These are phyloP conservation scores for Hedychridium roseum DNA, from an alignment of 2,888 invertebrate species.

Conservation along the genomic window DNA sequence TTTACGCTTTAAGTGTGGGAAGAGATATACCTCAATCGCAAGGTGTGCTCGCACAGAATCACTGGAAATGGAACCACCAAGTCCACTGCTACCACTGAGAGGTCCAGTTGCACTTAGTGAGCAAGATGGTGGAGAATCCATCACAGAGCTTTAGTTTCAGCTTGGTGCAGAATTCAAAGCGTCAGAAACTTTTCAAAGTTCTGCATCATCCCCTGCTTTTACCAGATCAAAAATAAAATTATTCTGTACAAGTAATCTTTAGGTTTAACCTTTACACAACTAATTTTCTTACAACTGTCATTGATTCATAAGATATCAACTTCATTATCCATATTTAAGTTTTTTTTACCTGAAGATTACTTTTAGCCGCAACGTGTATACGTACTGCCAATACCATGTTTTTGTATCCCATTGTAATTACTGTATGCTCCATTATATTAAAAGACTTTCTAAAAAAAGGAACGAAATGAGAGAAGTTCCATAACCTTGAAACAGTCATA, in stretches of 20 bases:
- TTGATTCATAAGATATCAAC: too few relatives aligned
- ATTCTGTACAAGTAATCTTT: too few relatives aligned
- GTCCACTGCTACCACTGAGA: conserved; percentile 77
- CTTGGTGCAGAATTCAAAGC: conserved; percentile 34
- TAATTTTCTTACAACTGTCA: not conserved
- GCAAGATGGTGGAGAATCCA: conserved; percentile 82
- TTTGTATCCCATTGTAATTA: conserved; percentile 37
- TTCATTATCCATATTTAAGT: too few relatives aligned
- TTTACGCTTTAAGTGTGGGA: too few relatives aligned
- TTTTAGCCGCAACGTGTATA: conserved; percentile 37
- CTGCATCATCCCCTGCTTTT: conserved; percentile 48
- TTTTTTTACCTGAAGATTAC: conserved; percentile 46
- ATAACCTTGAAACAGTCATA: too few relatives aligned
- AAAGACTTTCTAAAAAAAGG: too few relatives aligned
- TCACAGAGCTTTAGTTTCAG: conserved; percentile 50
- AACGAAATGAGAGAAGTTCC: too few relatives aligned
- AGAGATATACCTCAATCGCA: conserved; percentile 74
- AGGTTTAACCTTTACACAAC: too few relatives aligned
- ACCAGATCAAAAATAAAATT: conserved; percentile 1
- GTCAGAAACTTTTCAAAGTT: conserved; percentile 45
- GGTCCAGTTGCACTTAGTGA: conserved; percentile 79
- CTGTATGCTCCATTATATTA: conserved; percentile 48
- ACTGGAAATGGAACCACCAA: conserved; percentile 80
- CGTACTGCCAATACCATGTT: conserved; percentile 33
- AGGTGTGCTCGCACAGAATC: conserved; percentile 75